phyloP scores from a whole-genome alignment of 2,113 vertebrate species.

The Ctenomys sociabilis region DNA sequence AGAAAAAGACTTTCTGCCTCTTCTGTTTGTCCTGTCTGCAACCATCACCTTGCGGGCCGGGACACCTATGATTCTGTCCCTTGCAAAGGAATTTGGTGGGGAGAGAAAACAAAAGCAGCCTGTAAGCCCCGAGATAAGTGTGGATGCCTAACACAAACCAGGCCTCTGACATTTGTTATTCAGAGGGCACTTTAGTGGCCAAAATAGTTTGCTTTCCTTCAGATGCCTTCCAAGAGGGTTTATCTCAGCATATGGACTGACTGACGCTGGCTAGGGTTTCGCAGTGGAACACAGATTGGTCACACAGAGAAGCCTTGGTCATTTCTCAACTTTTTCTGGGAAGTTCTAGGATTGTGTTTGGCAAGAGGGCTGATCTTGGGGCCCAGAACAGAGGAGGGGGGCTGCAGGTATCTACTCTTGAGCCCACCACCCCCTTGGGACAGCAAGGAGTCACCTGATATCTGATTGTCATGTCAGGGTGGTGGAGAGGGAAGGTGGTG shows the following conservation, averaged over 20 bases:
- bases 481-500: neutral
- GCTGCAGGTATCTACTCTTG: accelerated
- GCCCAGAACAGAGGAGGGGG: too few species aligned
- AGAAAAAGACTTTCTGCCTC: too few species aligned
- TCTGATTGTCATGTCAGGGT: neutral
- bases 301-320: neutral
- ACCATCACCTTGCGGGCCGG: neutral
- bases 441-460: neutral
- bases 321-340: neutral
- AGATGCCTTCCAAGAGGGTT: conserved; percentile 47
- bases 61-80: neutral
- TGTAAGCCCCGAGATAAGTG: neutral
- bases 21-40: neutral
- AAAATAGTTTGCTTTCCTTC: conserved; percentile 72
- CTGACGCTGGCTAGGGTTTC: conserved; percentile 5
- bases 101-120: too few species aligned
- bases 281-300: conserved; percentile 2
- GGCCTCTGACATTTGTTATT: conserved; percentile 52
- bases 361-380: neutral
- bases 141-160: neutral
- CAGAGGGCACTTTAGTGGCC: conserved; percentile 31
- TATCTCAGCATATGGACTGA: conserved; percentile 2
- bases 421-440: neutral
- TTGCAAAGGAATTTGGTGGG: neutral
- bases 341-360: neutral